These are phyloP conservation scores for Cheilosia vulpina DNA, from an alignment of 2,888 invertebrate genomes.

Conservation along the genomic window DNA sequence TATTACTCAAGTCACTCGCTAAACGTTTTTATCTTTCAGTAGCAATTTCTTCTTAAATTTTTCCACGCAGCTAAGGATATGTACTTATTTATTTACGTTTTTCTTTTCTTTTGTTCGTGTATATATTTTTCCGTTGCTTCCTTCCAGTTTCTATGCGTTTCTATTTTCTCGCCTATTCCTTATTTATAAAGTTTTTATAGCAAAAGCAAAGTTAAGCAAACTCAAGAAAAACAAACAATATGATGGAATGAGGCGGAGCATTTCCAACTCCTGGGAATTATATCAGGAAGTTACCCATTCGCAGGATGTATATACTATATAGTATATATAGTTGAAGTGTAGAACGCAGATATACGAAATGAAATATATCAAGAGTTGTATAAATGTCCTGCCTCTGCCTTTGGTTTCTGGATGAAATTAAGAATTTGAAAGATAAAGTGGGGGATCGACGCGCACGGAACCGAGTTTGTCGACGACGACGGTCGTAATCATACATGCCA, in stretches of 20 bases:
- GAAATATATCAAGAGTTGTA: conserved; percentile 19
- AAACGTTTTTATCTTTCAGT: conserved; percentile 71
- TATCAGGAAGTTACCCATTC: conserved; percentile 62
- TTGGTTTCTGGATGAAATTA: conserved; percentile 29
- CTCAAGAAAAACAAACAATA: conserved; percentile 40
- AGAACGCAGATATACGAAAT: conserved; percentile 9
- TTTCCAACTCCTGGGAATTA: conserved; percentile 67
- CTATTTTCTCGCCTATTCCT: conserved; percentile 44
- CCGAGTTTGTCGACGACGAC: neutral
- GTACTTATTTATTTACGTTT: conserved; percentile 59
- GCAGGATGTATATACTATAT: conserved; percentile 22
- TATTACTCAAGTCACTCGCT: conserved; percentile 69
- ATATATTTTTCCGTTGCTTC: conserved; percentile 5
- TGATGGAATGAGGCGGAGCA: conserved; percentile 13
- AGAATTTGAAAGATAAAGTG: conserved; percentile 45
- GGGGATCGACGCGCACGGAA: neutral
- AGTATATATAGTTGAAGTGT: conserved; percentile 11
- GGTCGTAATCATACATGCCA: neutral
- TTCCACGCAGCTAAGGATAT: conserved; percentile 57
- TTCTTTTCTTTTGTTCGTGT: conserved; percentile 21
- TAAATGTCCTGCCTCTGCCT: neutral
- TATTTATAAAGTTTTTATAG: conserved; percentile 68
- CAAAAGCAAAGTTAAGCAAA: conserved; percentile 38
- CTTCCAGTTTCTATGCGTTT: neutral
- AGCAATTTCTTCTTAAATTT: conserved; percentile 64